Percentiles rank a stretch among this genome's conserved stretches.
Evolutionary conservation across 2,113 vertebrate genomes (phyloP).

Genomic region (Callipepla squamata): DNA sequence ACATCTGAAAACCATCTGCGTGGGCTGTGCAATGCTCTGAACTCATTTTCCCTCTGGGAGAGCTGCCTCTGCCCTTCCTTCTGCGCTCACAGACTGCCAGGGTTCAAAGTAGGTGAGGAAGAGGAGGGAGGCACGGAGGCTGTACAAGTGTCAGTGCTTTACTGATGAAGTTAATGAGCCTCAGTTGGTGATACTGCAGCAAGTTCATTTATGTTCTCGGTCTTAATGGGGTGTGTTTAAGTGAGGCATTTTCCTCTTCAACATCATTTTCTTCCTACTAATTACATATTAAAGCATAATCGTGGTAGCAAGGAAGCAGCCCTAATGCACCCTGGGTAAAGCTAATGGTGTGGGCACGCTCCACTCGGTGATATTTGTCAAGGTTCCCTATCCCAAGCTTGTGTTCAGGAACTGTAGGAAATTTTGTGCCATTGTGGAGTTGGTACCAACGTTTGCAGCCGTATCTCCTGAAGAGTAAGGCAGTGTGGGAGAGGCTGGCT

Average conservation of each 20-base stretch:
- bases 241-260: background rate
- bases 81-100: background rate
- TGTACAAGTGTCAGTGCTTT: fast-evolving
- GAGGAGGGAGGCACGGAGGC: background rate
- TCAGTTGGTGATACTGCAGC: background rate
- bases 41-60: background rate
- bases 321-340: background rate
- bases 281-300: conserved; percentile 9
- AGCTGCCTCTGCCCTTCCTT: background rate
- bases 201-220: background rate
- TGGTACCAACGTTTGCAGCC: background rate
- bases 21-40: background rate
- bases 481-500: background rate
- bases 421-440: background rate
- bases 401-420: background rate
- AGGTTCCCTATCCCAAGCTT: background rate
- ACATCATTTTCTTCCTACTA: background rate
- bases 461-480: background rate
- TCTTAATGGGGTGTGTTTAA: background rate
- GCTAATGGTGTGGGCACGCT: background rate
- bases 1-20: background rate
- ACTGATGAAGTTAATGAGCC: background rate
- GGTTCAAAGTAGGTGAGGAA: background rate
- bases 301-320: background rate
- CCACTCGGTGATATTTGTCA: background rate